These are phyloP conservation scores for Gobio gobio DNA, from an alignment of 2,113 vertebrate species.

Conservation along the genomic window DNA sequence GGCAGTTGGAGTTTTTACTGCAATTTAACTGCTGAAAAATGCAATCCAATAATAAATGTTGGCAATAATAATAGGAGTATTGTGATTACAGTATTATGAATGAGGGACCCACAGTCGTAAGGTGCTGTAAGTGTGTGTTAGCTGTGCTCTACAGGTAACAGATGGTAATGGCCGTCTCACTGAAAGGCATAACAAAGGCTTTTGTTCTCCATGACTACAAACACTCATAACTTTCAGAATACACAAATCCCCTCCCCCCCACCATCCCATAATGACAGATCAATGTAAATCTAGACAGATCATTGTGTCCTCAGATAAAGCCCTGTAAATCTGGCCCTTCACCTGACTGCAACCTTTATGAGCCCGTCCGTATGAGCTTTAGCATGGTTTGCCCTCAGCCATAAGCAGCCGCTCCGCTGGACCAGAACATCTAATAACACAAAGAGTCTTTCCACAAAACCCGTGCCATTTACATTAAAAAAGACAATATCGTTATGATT, in stretches of 20 bases:
- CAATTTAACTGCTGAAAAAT: too few species aligned
- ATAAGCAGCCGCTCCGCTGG: neutral
- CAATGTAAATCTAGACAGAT: conserved; percentile 1
- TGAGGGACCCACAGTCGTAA: neutral
- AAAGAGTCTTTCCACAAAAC: neutral
- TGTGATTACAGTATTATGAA: neutral
- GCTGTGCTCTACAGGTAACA: neutral
- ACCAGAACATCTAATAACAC: neutral
- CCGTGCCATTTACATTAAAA: neutral
- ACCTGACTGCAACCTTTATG: conserved; percentile 74
- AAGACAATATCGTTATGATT: neutral
- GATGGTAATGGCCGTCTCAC: neutral
- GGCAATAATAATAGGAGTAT: neutral
- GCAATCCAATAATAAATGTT: too few species aligned
- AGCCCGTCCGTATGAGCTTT: neutral
- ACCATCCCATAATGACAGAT: neutral
- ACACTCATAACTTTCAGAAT: conserved; percentile 15
- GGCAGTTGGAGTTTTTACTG: too few species aligned
- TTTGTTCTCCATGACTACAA: neutral
- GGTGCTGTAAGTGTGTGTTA: neutral
- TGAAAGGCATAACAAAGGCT: conserved; percentile 20
- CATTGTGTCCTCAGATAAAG: neutral
- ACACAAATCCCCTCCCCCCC: neutral
- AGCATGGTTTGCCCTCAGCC: conserved; percentile 7
- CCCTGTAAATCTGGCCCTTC: conserved; percentile 62